These are phyloP conservation scores for Amblyraja radiata DNA, from an alignment of 2,797 vertebrate species.

Conservation along the genomic window DNA sequence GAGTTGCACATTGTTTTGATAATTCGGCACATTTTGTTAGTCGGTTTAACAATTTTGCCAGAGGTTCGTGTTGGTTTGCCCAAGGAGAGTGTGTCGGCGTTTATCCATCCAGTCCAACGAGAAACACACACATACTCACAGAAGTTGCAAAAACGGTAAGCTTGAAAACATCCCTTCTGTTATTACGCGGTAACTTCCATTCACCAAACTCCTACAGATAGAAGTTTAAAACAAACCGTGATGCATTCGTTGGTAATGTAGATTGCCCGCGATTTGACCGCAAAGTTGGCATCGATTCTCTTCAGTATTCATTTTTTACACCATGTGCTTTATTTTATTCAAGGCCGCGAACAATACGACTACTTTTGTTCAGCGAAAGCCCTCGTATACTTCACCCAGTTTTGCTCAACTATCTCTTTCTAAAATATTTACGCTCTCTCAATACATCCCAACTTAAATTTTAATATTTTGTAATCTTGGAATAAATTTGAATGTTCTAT, in stretches of 20 bases:
- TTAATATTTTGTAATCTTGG: too few species aligned
- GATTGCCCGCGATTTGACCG: not conserved
- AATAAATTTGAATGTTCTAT: not conserved
- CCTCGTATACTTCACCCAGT: not conserved
- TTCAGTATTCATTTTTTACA: not conserved
- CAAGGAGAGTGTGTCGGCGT: not conserved
- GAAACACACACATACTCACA: conserved; percentile 68
- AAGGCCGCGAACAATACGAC: not conserved
- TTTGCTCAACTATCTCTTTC: not conserved
- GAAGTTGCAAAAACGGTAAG: conserved; percentile 84
- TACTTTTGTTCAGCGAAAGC: not conserved
- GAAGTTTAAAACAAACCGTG: not conserved
- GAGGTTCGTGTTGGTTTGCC: not conserved
- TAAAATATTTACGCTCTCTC: not conserved
- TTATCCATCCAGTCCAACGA: not conserved
- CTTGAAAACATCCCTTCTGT: conserved; percentile 94
- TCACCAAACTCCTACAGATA: conserved; percentile 80
- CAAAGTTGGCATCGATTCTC: too few species aligned
- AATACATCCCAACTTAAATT: not conserved
- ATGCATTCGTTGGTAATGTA: not conserved
- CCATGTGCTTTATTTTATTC: not conserved
- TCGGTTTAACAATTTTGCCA: not conserved
- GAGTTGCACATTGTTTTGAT: not conserved
- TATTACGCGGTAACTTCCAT: conserved; percentile 89
- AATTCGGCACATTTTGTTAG: not conserved